Conservation (phyloP, 2,113 vertebrate genomes). For the Diglossa brunneiventris region DNA sequence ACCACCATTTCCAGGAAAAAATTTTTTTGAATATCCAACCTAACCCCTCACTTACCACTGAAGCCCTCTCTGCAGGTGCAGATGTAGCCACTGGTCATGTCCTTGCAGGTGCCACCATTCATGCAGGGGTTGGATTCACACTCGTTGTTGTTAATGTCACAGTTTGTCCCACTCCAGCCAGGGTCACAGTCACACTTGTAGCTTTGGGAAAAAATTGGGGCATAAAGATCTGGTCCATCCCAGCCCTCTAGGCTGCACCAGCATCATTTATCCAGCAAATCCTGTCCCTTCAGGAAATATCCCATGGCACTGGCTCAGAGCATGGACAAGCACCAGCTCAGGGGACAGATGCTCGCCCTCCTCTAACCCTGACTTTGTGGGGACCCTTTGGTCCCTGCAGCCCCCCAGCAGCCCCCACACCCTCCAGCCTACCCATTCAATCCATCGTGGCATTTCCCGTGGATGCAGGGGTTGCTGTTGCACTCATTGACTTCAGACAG, state of each 20-base stretch:
- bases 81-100: slow-evolving; percentile 93
- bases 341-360: fast-evolving
- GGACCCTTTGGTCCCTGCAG: background rate
- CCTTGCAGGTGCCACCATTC: slow-evolving; percentile 92
- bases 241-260: background rate
- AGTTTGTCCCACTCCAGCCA: slow-evolving; percentile 93
- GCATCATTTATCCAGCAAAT: background rate
- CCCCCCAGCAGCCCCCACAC: background rate
- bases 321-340: fast-evolving
- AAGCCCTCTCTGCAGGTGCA: slow-evolving; percentile 91
- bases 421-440: slow-evolving; percentile 83
- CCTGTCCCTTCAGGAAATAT: background rate
- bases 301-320: background rate
- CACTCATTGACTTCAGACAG: slow-evolving; percentile 93
- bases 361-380: background rate
- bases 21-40: background rate
- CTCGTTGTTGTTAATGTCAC: slow-evolving; percentile 92
- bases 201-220: slow-evolving; percentile 41
- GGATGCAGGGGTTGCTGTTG: slow-evolving; percentile 91
- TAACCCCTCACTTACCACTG: slow-evolving; percentile 70
- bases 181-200: slow-evolving; percentile 89
- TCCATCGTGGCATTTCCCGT: slow-evolving; percentile 86
- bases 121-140: slow-evolving; percentile 94
- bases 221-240: background rate
- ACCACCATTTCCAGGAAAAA: background rate